These are phyloP conservation scores for Ailurus styani DNA, from an alignment of 2,113 vertebrate species.

Conservation along the genomic window DNA sequence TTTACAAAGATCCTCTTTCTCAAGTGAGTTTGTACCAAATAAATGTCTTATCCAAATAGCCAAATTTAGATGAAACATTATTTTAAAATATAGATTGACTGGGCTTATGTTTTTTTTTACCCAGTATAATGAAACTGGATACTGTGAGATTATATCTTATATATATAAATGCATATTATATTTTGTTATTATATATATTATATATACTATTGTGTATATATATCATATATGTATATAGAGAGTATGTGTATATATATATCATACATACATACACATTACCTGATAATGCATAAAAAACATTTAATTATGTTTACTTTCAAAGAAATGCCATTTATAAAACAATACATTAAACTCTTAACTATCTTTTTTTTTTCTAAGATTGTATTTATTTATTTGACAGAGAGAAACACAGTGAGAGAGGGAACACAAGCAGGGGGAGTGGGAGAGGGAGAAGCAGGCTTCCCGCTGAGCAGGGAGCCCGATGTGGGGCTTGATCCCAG, in stretches of 20 bases:
- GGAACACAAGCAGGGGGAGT: no score
- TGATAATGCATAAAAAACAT: background rate
- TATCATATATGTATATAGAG: background rate
- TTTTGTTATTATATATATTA: background rate
- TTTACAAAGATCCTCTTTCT: constrained; percentile 9
- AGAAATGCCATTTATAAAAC: constrained; percentile 8
- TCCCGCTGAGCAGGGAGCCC: no score
- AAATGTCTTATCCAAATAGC: background rate
- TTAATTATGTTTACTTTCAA: constrained; percentile 31
- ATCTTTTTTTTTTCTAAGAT: no score
- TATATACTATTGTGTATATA: background rate
- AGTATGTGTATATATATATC: background rate
- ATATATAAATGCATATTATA: background rate
- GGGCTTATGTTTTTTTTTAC: background rate
- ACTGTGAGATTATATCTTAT: background rate
- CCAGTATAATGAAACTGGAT: background rate
- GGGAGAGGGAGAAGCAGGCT: no score
- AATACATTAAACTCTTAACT: background rate
- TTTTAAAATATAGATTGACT: background rate
- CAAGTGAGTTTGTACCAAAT: background rate
- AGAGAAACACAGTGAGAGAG: no score
- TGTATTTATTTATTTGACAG: no score
- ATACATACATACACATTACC: background rate
- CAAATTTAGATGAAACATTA: constrained; percentile 16
- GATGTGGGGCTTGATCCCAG: no score